Percentiles rank a stretch among this genome's conserved stretches.
phyloP scores from a whole-genome alignment of 2,797 vertebrate genomes.

The Phataginus tricuspis region DNA sequence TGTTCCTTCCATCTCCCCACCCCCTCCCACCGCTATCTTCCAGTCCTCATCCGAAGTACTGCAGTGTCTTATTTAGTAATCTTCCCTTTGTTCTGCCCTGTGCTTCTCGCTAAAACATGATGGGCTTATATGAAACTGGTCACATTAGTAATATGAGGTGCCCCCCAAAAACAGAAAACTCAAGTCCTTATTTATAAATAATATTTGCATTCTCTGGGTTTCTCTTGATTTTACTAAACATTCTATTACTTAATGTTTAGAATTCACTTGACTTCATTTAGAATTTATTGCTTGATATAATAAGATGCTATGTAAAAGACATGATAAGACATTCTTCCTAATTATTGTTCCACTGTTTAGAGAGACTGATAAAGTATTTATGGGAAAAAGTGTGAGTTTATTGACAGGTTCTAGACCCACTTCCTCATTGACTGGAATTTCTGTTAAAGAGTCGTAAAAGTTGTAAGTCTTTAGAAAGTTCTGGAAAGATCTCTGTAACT shows the following conservation, averaged over 20 bases:
- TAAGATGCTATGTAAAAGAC: slow-evolving; percentile 15
- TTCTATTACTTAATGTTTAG: slow-evolving; percentile 53
- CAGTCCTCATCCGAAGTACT: not conserved
- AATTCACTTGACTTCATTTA: slow-evolving; percentile 34
- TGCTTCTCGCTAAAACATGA: slow-evolving; percentile 31
- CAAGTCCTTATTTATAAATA: slow-evolving; percentile 34
- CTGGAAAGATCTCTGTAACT: not conserved
- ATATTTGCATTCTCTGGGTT: slow-evolving; percentile 17
- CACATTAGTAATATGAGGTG: not conserved
- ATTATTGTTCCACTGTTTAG: slow-evolving; percentile 24
- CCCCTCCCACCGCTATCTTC: not conserved
- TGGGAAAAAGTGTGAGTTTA: slow-evolving; percentile 6
- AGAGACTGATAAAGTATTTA: slow-evolving; percentile 38
- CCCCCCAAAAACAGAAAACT: not conserved
- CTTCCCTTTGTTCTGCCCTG: slow-evolving; percentile 41
- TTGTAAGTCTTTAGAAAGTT: slow-evolving; percentile 15
- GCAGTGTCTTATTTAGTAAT: not conserved
- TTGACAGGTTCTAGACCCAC: not conserved
- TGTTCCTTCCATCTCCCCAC: not conserved
- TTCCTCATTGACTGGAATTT: slow-evolving; percentile 6
- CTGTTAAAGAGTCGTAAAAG: not conserved
- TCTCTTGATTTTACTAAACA: not conserved
- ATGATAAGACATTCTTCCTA: slow-evolving; percentile 13
- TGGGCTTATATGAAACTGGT: not conserved
- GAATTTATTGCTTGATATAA: slow-evolving; percentile 46